These are phyloP conservation scores for Notothenia coriiceps DNA, from an alignment of 2,113 vertebrate species.

Conservation along the genomic window DNA sequence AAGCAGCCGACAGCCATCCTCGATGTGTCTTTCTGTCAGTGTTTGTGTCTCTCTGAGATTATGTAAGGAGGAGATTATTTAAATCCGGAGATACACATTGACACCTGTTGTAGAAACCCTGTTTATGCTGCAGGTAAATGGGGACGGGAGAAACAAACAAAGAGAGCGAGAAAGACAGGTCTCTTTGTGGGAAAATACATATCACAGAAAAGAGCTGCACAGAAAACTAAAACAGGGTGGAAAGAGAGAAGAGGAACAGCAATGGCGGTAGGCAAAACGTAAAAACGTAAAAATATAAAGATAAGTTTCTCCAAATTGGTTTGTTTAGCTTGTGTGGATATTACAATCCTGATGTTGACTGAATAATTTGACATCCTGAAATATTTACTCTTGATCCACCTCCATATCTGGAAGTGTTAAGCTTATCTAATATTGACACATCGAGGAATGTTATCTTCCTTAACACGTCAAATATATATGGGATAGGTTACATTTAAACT, in stretches of 20 bases:
- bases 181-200: neutral
- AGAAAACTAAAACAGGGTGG: neutral
- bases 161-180: neutral
- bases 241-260: too few relatives aligned
- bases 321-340: neutral
- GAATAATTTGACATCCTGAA: too few relatives aligned
- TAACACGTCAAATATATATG: neutral
- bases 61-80: constrained; percentile 53
- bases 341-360: too few relatives aligned
- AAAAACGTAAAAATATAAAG: neutral
- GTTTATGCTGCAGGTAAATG: constrained; percentile 52
- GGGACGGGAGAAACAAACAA: neutral
- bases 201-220: constrained; percentile 1
- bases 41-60: constrained; percentile 44
- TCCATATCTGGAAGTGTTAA: neutral
- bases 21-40: constrained; percentile 34
- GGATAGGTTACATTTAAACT: too few relatives aligned
- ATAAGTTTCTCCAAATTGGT: neutral
- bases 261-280: neutral
- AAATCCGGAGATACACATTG: constrained; percentile 57
- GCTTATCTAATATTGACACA: neutral
- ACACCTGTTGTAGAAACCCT: constrained; percentile 55
- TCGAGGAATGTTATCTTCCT: neutral
- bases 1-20: constrained; percentile 25
- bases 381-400: neutral